These are phyloP conservation scores for Thomomys bottae DNA, from an alignment of 2,113 vertebrate species.

Conservation along the genomic window DNA sequence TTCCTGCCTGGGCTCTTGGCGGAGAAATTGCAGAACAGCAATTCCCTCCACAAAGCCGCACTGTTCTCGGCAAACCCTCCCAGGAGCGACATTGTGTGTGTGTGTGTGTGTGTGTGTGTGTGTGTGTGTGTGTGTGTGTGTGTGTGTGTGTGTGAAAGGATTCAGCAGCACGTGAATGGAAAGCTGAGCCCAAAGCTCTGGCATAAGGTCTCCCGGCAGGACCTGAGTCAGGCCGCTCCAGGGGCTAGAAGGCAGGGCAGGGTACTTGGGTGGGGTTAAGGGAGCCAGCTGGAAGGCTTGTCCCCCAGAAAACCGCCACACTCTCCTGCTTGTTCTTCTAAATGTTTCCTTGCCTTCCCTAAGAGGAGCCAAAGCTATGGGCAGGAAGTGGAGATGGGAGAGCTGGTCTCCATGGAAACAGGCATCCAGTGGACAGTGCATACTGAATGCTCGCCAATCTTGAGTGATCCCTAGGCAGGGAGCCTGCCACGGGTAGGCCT, in stretches of 20 bases:
- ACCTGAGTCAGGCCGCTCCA: background rate
- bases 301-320: rapidly evolving
- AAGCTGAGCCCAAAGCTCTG: slow-evolving; percentile 79
- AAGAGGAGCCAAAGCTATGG: background rate
- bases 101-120: too few relatives aligned
- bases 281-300: background rate
- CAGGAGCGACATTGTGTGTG: slow-evolving; percentile 68
- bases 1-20: slow-evolving; percentile 80
- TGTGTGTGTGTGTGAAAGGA: slow-evolving; percentile 87
- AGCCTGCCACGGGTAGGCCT: background rate
- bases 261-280: background rate
- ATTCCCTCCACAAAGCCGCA: slow-evolving; percentile 87
- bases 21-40: slow-evolving; percentile 80
- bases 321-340: background rate
- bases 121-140: too few relatives aligned
- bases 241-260: background rate
- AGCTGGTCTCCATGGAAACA: slow-evolving; percentile 71
- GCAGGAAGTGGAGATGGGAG: slow-evolving; percentile 50
- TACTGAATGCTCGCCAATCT: background rate
- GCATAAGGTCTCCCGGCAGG: background rate
- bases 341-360: background rate
- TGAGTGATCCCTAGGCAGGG: background rate
- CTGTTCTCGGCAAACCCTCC: slow-evolving; percentile 87
- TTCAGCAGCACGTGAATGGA: slow-evolving; percentile 89
- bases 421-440: slow-evolving; percentile 35